Percentiles rank a stretch among this genome's conserved stretches.
Conservation (phyloP, 1,140 invertebrate genomes). For the Potamilus streckersoni region DNA sequence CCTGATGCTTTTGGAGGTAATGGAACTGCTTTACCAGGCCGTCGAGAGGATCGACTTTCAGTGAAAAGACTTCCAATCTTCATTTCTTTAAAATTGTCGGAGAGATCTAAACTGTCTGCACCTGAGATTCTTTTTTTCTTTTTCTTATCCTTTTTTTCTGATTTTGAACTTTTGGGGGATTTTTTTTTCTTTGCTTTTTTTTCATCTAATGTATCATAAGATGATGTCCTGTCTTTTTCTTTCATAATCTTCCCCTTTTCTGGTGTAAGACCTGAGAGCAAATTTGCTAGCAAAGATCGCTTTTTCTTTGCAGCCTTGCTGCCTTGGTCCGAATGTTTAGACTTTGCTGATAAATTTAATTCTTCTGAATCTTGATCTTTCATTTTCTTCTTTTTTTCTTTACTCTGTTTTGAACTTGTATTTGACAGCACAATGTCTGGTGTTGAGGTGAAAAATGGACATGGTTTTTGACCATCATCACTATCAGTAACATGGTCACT, state of each 20-base stretch:
- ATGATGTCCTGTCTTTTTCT: constrained; percentile 37
- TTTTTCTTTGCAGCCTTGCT: constrained; percentile 50
- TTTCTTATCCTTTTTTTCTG: constrained; percentile 74
- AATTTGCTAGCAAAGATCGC: constrained; percentile 52
- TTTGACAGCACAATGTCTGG: constrained; percentile 23
- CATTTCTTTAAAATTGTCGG: constrained; percentile 44
- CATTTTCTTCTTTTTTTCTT: constrained; percentile 43
- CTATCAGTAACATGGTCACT: constrained; percentile 53
- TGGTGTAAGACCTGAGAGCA: constrained; percentile 49
- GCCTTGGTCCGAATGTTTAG: constrained; percentile 36
- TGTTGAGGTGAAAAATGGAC: constrained; percentile 15
- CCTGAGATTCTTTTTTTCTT: constrained; percentile 16
- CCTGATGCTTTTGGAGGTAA: constrained; percentile 57
- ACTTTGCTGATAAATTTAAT: constrained; percentile 9
- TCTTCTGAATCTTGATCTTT: constrained; percentile 25
- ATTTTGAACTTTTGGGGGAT: constrained; percentile 70
- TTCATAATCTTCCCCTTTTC: constrained; percentile 38
- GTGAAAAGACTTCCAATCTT: constrained; percentile 48
- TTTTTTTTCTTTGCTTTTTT: constrained; percentile 45
- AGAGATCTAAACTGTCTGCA: constrained; percentile 33
- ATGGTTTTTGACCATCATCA: constrained; percentile 38
- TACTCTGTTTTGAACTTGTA: constrained; percentile 14
- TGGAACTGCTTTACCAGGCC: constrained; percentile 22
- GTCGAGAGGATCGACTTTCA: constrained; percentile 12
- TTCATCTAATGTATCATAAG: constrained; percentile 42